These are phyloP conservation scores for Corapipo altera DNA, from an alignment of 2,113 vertebrate genomes.

Conservation along the genomic window DNA sequence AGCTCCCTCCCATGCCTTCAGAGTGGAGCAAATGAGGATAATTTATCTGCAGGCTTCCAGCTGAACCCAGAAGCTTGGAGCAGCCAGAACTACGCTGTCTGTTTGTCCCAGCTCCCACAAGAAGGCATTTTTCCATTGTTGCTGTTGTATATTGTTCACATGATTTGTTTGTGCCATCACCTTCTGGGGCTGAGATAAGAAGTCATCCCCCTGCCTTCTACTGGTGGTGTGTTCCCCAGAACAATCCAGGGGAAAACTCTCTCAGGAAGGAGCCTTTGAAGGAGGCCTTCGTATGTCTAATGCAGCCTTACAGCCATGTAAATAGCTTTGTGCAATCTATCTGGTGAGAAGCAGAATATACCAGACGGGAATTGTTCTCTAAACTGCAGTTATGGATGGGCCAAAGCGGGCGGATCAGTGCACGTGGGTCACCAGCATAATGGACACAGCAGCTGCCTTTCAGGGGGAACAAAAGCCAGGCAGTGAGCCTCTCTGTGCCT, in stretches of 20 bases:
- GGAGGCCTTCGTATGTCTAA: neutral
- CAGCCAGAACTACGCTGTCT: neutral
- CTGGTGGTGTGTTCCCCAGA: constrained; percentile 15
- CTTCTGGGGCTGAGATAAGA: constrained; percentile 65
- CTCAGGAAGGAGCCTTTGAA: constrained; percentile 7
- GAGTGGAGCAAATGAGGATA: constrained; percentile 46
- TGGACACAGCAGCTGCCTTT: constrained; percentile 44
- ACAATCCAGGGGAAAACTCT: constrained; percentile 57
- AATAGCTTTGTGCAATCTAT: neutral
- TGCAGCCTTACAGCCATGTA: neutral
- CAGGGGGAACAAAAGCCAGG: neutral
- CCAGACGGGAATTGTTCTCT: constrained; percentile 22
- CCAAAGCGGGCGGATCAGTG: neutral
- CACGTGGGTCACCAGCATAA: neutral
- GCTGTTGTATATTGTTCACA: neutral
- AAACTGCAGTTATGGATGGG: neutral
- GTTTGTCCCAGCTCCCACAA: constrained; percentile 1
- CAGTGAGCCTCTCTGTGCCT: neutral
- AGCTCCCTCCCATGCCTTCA: constrained; percentile 5
- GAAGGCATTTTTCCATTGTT: constrained; percentile 50
- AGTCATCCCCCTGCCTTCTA: neutral
- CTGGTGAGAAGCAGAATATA: neutral
- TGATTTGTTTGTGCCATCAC: neutral
- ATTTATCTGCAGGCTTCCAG: constrained; percentile 6
- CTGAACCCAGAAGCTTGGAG: neutral